phyloP scores from a whole-genome alignment of 2,888 invertebrate genomes.

The Junonia oenone region DNA sequence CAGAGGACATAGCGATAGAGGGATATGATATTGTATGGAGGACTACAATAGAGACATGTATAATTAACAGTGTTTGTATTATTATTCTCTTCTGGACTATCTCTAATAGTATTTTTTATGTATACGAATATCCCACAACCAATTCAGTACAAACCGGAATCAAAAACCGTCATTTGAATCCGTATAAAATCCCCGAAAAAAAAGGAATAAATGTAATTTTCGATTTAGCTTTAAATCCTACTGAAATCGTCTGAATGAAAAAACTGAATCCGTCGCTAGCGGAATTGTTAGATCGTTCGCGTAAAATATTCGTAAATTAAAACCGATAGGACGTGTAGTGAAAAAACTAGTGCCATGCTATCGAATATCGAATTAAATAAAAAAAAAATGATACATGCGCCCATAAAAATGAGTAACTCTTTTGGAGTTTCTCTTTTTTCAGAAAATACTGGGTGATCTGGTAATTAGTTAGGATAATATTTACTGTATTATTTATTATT shows the following conservation, averaged over 20 bases:
- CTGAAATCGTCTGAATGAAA: too few relatives aligned
- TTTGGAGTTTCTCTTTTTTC: too few relatives aligned
- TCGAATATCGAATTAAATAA: conserved; percentile 1
- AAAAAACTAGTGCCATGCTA: conserved; percentile 6
- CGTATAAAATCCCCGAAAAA: conserved; percentile 1
- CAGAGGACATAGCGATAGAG: too few relatives aligned
- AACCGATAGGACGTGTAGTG: conserved; percentile 18
- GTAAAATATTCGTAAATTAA: conserved; percentile 27
- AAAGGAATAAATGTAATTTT: conserved; percentile 23
- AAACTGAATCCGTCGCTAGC: conserved; percentile 16
- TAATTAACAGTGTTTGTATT: too few relatives aligned
- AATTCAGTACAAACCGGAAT: conserved; percentile 1
- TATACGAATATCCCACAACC: neutral
- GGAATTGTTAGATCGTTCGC: conserved; percentile 22
- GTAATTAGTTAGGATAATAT: too few relatives aligned
- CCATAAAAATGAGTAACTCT: neutral
- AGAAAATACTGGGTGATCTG: too few relatives aligned
- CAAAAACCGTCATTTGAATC: neutral
- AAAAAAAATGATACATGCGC: neutral
- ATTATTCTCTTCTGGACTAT: too few relatives aligned
- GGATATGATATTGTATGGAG: too few relatives aligned
- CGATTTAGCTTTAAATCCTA: conserved; percentile 18
- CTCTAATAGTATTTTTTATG: neutral
- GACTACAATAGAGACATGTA: too few relatives aligned
- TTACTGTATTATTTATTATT: too few relatives aligned